Evolutionary conservation across 2,888 invertebrate species (phyloP), one percentile per base, ranked within the genome.

Genomic region (Xanthostigma xanthostigma): DNA sequence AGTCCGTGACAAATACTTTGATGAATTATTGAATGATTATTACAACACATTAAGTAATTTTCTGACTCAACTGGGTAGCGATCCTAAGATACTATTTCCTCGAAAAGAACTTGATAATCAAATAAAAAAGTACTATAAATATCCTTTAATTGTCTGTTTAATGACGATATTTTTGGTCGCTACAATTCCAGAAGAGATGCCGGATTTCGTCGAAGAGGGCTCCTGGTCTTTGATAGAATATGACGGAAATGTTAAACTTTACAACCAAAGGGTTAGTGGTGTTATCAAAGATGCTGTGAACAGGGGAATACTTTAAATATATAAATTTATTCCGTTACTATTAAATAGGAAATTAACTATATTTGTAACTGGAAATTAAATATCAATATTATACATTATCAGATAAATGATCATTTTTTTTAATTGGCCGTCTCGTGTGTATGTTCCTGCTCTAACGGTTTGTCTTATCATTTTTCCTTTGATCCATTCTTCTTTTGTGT

Each of bases 211-310:
- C 27, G 27, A 27, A 27, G 27, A 27, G 6, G 27, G 27, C 6
- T 27, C 27, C 27, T 27, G 27, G 27, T 27, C 27, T 27, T 27
- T 27, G 27, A 27, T 27, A 27, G 27, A 27, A 27, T 27, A 6
- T 27, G 27, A 27, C 27, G 27, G 27, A 42, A 42, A 42, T 42
- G 17, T 33, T 1, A 6, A 17, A 11, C 10, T 42, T 9, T 42
- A 42, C 9, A 12, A 42, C 12, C 12, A 27, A 10, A 42, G 42
- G 27, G 33, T 42, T 13, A 42, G 14, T 11, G 42, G 42, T 12
- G n/a, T 42, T 42, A 42, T 42, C 4, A 42, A 17, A 42, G 27
- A 42, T 42, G 42, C 42, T 42, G 42, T 42, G 27, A 42, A 34
- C 33, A 42, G 33, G 33, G 42, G 17, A 33, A 33, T 42, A 33